Evolutionary conservation across 1,140 invertebrate species (phyloP), one percentile per base, ranked within the genome.

Genomic region (Drosophila repletoides): DNA sequence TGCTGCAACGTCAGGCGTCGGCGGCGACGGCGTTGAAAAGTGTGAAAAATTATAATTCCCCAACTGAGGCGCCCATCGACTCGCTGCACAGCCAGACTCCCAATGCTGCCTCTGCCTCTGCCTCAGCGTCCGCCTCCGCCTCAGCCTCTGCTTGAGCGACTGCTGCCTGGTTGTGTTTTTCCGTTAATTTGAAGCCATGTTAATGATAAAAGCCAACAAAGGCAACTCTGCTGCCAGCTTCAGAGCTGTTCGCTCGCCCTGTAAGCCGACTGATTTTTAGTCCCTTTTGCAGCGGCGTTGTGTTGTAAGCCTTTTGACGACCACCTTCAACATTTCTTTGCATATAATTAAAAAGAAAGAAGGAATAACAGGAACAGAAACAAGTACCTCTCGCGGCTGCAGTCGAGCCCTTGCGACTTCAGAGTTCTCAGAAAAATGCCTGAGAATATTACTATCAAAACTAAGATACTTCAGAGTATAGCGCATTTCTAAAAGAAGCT

Each of bases 281-380:
- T 84, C 52, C 64, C 71, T 84, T 70, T 76, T 46, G 43, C 53
- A 53, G 53, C 53, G 24, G 36, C 43, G 31, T 28, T 38, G 64
- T 28, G 19, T 53, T 71, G 65, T 84, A 83, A 83, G 79, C 79
- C 80, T 72, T 79, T 84, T 72, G 60, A 75, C 74, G 70, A 72
- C 79, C 60, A 51, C 63, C 68, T 73, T 45, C 58, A 63, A 84
- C 69, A 70, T 74, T 83, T 73, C 61, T 72, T 86, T 79, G 80
- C 71, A 84, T 79, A 79, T 84, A 84, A 84, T 84, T 86, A 84
- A 86, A 68, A 74, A 68, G n/a, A n/a, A n/a, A n/a, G n/a, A n/a
- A n/a, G n/a, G n/a, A n/a, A 52, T 22, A 40, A 40, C 48, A 59
- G 7, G 14, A 59, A 22, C 26, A 64, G 41, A 48, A 68, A 40